Conservation (phyloP, 2,797 vertebrate genomes). For the Hapalemur alaotrensis region DNA sequence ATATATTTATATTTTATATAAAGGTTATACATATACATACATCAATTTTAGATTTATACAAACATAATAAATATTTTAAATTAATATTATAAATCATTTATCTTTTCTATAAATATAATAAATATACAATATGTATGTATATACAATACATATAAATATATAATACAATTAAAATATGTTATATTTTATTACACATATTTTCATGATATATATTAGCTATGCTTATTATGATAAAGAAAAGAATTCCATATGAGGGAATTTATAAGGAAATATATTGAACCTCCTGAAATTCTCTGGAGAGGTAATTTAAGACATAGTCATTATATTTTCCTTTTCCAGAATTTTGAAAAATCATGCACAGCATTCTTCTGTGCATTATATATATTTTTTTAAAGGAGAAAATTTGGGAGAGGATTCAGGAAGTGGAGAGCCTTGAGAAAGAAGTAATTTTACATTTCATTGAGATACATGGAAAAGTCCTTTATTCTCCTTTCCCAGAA, state of each 20-base stretch:
- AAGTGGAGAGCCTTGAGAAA: neutral
- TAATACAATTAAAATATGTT: neutral
- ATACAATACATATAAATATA: neutral
- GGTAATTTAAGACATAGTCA: slow-evolving; percentile 30
- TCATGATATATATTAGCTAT: slow-evolving; percentile 29
- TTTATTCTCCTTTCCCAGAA: neutral
- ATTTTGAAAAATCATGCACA: neutral
- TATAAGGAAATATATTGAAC: slow-evolving; percentile 3
- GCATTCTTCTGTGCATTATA: neutral
- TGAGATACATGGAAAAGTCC: neutral
- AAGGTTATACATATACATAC: neutral
- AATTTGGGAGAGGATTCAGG: neutral
- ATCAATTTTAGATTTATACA: neutral
- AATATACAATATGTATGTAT: neutral
- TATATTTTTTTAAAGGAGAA: neutral
- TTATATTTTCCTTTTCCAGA: slow-evolving; percentile 16
- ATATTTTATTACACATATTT: slow-evolving; percentile 29
- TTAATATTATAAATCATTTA: neutral
- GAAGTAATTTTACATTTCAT: neutral
- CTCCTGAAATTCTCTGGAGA: slow-evolving; percentile 39
- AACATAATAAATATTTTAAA: neutral
- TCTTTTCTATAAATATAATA: slow-evolving; percentile 7
- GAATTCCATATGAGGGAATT: slow-evolving; percentile 21
- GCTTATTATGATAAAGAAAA: slow-evolving; percentile 43
- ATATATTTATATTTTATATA: slow-evolving; percentile 38